phyloP scores from a whole-genome alignment of 2,888 invertebrate genomes.

The Tenthredo distinguenda region DNA sequence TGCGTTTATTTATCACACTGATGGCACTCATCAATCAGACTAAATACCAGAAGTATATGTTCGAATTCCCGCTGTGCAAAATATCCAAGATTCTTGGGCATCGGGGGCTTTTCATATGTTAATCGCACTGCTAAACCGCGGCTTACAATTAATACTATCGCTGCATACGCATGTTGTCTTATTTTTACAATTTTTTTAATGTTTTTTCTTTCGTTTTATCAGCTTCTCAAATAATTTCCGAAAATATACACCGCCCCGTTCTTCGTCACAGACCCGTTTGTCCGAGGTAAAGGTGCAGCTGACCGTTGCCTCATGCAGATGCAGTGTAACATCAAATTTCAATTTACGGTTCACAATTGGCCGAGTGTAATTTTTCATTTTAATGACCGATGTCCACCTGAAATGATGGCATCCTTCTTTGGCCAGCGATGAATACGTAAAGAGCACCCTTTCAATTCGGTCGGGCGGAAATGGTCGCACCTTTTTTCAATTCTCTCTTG shows the following conservation, averaged over 20 bases:
- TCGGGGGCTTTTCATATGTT: slow-evolving; percentile 54
- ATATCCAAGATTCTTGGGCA: slow-evolving; percentile 38
- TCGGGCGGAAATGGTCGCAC: slow-evolving; percentile 68
- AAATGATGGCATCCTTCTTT: slow-evolving; percentile 56
- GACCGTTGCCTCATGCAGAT: slow-evolving; percentile 59
- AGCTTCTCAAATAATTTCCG: background rate
- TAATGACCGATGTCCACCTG: slow-evolving; percentile 72
- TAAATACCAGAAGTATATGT: slow-evolving; percentile 68
- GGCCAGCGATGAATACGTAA: slow-evolving; percentile 30
- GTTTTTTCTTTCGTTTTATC: background rate
- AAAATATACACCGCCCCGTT: background rate
- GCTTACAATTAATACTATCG: background rate
- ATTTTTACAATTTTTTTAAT: background rate
- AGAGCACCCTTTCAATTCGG: slow-evolving; percentile 63
- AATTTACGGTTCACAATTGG: slow-evolving; percentile 65
- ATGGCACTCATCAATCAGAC: slow-evolving; percentile 68
- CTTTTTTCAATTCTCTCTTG: slow-evolving; percentile 62
- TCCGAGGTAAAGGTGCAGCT: slow-evolving; percentile 60
- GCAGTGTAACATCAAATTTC: slow-evolving; percentile 68
- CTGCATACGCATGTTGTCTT: background rate
- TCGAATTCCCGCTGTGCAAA: slow-evolving; percentile 56
- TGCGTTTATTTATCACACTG: slow-evolving; percentile 71
- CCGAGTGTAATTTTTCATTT: slow-evolving; percentile 74
- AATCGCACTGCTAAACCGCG: slow-evolving; percentile 56
- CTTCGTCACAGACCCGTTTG: background rate